Base-by-base conservation (phyloP, 2,113 vertebrate genomes). In the Indicator indicator region DNA sequence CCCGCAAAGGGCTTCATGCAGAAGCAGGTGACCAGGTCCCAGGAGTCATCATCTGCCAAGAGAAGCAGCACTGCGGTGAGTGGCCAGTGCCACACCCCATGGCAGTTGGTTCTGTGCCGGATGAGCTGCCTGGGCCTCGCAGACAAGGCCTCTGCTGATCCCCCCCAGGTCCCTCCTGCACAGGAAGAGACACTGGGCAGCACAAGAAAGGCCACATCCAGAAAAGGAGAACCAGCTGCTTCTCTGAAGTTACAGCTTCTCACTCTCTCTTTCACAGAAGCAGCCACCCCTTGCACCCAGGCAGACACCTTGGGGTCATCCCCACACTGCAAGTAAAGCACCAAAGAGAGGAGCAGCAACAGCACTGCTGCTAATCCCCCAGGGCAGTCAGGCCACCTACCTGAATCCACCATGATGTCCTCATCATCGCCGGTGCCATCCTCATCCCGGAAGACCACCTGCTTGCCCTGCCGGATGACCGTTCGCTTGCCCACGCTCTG, bases 351-450 rank as follows among this genome's bases (percentile, higher is more conserved):
- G 0, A 1, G 16, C 30, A 33, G 10, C 5, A 9, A 12, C 77
- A 30, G 11, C 7, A 0, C 28, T 1, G 3, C n/a, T n/a, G 32
- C 46, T 18, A 9, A 32, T 9, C 56, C 8, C 42, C 23, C 6
- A 2, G 3, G 1, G 13, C 46, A 58, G 50, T 67, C 67, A 40
- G 32, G 4, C 16, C 87, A 86, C 97, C 94, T 96, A 99, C 99
- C 99, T 1, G 99, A 99, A 84, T 99, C 99, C 30, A 99, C 99
- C 99, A 99, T 99, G 89, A 99, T 99, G 98, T 99, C 99, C 90
- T 99, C 99, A 0, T 99, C 99, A 0, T 99, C 99, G 5, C 98
- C 99, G 0, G 98, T 99, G 64, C 99, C 98, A 0, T 99, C 99
- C 83, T 99, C 99, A 0, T 99, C 99, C 65, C 99, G 98, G 89